These are phyloP conservation scores for Bedellia somnulentella DNA, from an alignment of 2,888 invertebrate species.

Conservation along the genomic window DNA sequence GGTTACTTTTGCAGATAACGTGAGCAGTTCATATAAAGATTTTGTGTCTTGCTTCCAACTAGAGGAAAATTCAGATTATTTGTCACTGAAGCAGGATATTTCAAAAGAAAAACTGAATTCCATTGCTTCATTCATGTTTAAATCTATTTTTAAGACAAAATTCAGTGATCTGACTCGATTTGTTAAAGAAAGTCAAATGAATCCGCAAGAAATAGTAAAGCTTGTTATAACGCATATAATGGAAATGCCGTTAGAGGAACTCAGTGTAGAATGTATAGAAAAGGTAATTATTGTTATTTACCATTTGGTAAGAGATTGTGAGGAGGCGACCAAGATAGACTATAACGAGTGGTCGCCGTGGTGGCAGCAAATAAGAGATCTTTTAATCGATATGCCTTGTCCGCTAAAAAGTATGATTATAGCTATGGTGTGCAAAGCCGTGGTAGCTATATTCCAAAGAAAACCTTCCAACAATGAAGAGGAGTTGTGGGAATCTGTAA, in stretches of 20 bases:
- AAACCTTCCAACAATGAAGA: conserved; percentile 53
- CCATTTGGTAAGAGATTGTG: conserved; percentile 65
- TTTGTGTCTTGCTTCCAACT: conserved; percentile 59
- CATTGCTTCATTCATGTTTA: conserved; percentile 32
- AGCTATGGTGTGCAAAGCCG: conserved; percentile 80
- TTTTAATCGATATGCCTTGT: conserved; percentile 71
- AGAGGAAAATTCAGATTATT: conserved; percentile 23
- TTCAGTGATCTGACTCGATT: conserved; percentile 23
- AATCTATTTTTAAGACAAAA: conserved; percentile 45
- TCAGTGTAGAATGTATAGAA: conserved; percentile 64
- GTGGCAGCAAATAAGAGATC: conserved; percentile 79
- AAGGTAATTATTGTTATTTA: conserved; percentile 67
- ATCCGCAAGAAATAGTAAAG: conserved; percentile 68
- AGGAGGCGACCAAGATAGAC: conserved; percentile 62
- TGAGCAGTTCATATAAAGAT: conserved; percentile 50
- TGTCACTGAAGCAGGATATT: conserved; percentile 25
- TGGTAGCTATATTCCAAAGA: conserved; percentile 57
- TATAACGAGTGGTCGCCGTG: conserved; percentile 75
- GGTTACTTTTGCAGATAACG: conserved; percentile 62
- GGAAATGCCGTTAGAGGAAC: conserved; percentile 58
- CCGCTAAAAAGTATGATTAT: conserved; percentile 79
- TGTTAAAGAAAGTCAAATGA: conserved; percentile 27
- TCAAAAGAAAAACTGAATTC: conserved; percentile 26
- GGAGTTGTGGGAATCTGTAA: conserved; percentile 78
- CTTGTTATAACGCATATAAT: conserved; percentile 74